These are phyloP conservation scores for Carettochelys insculpta DNA, from an alignment of 2,113 vertebrate species.

Conservation along the genomic window DNA sequence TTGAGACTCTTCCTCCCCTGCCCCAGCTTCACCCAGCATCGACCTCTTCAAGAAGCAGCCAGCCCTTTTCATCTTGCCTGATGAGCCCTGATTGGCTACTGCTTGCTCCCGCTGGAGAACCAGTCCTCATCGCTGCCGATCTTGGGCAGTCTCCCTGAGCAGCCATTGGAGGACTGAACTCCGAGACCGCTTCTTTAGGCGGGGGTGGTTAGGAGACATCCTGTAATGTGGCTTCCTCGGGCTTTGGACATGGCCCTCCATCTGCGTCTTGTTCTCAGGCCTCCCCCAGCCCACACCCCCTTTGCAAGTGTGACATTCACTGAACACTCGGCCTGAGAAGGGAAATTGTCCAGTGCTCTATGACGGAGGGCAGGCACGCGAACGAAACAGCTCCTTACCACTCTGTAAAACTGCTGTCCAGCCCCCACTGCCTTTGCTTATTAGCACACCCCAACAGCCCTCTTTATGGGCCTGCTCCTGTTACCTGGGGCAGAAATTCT, in stretches of 20 bases:
- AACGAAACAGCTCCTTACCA: not conserved
- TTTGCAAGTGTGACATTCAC: not conserved
- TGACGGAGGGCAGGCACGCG: not conserved
- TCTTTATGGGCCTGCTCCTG: not conserved
- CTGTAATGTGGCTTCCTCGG: not conserved
- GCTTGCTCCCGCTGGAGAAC: not conserved
- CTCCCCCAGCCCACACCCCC: too few species aligned
- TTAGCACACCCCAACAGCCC: not conserved
- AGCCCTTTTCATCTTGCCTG: not conserved
- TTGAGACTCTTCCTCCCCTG: not conserved
- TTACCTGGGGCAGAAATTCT: not conserved
- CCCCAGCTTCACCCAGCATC: not conserved
- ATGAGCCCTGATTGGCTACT: not conserved
- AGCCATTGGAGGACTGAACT: not conserved
- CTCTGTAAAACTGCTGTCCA: not conserved
- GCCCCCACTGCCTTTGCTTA: not conserved
- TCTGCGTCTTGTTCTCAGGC: not conserved
- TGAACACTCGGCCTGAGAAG: not conserved
- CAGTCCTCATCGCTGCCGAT: not conserved
- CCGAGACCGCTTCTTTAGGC: not conserved
- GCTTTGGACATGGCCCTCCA: not conserved
- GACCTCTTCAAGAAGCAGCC: not conserved
- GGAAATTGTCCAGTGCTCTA: not conserved
- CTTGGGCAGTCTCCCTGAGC: not conserved
- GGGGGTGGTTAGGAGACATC: not conserved